Evolutionary conservation across 1,140 invertebrate genomes (phyloP).

Genomic region (Listronotus bonariensis): DNA sequence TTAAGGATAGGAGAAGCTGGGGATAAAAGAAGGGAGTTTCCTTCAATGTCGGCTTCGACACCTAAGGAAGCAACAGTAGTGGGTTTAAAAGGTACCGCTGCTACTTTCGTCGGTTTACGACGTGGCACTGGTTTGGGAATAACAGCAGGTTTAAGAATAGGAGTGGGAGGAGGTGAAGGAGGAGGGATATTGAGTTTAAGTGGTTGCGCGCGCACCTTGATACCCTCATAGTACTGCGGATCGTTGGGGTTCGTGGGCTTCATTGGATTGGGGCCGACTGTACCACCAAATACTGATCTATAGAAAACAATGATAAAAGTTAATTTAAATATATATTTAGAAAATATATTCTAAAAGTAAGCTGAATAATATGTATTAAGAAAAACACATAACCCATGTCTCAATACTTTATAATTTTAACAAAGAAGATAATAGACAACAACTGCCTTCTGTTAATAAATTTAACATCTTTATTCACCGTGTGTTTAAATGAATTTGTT

Average conservation of each 20-base stretch:
- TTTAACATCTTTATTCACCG: no score
- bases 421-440: no score
- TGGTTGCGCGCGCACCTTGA: constrained; percentile 68
- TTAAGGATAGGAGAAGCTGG: constrained; percentile 75
- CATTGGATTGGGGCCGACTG: constrained; percentile 75
- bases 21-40: constrained; percentile 55
- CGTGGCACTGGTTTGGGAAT: constrained; percentile 21
- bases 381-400: no score
- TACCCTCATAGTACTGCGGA: constrained; percentile 74
- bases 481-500: no score
- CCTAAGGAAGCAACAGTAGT: constrained; percentile 34
- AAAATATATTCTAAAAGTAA: no score
- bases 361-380: no score
- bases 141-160: constrained; percentile 24
- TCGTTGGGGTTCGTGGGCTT: constrained; percentile 63
- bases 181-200: constrained; percentile 57
- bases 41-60: constrained; percentile 39
- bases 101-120: constrained; percentile 9
- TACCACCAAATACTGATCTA: constrained; percentile 77
- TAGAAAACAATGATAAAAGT: constrained; percentile 8
- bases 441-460: no score
- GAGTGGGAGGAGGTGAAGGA: constrained; percentile 36
- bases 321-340: background rate
- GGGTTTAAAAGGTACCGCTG: constrained; percentile 35
- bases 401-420: no score